A percentile compares a stretch with the other conserved stretches of the same genome.
phyloP scores from a whole-genome alignment of 92 coral and sea anemone genomes.

The Porites lobata region DNA sequence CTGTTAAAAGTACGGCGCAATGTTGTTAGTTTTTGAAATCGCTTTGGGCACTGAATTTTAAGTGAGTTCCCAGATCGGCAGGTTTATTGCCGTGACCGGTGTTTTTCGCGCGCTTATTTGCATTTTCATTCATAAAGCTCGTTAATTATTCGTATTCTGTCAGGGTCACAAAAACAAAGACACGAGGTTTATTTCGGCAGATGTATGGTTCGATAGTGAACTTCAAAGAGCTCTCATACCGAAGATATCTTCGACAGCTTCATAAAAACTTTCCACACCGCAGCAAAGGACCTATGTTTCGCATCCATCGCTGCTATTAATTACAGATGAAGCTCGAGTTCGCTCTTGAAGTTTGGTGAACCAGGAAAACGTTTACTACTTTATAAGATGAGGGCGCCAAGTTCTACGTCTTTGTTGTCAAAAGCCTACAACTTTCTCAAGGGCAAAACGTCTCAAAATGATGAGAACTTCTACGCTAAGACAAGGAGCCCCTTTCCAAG shows the following conservation, averaged over 20 bases:
- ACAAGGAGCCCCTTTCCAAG: constrained; percentile 57
- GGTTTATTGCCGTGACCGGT: constrained; percentile 42
- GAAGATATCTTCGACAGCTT: constrained; percentile 5
- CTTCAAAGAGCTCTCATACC: constrained; percentile 14
- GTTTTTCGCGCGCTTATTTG: constrained; percentile 52
- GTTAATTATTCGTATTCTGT: constrained; percentile 51
- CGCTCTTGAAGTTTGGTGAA: not conserved
- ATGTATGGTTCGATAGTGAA: constrained; percentile 21
- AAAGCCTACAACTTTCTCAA: constrained; percentile 74
- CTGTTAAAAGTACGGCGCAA: not conserved
- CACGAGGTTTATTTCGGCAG: constrained; percentile 48
- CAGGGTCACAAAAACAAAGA: constrained; percentile 48
- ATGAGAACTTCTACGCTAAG: constrained; percentile 39
- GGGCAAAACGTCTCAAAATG: constrained; percentile 54
- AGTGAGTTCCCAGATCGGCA: not conserved
- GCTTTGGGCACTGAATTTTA: not conserved
- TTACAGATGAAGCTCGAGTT: constrained; percentile 13
- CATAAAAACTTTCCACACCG: not conserved
- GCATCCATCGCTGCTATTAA: not conserved
- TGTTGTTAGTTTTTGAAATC: not conserved
- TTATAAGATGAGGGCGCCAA: constrained; percentile 55
- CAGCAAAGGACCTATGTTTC: not conserved
- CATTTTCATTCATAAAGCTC: constrained; percentile 39
- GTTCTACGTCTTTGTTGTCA: constrained; percentile 62
- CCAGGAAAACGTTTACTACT: not conserved